Conservation (phyloP, 2,888 invertebrate genomes). For the Pristionchus fissidentatus region DNA sequence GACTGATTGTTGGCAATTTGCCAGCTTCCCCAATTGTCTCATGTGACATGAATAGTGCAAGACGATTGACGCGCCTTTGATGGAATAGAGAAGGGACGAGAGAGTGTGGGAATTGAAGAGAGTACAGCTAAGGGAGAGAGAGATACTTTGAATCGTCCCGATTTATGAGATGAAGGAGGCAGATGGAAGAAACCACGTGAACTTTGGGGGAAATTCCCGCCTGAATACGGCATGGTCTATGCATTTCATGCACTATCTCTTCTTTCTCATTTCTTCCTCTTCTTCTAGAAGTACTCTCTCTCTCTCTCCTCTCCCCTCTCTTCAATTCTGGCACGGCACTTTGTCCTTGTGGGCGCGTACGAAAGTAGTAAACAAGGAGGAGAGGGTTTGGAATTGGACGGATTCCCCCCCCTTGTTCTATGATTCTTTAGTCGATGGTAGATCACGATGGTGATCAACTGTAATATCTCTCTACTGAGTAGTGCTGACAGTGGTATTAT, state of each 20-base stretch:
- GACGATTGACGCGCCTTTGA: neutral
- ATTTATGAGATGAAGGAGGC: conserved; percentile 10
- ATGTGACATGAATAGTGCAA: no score
- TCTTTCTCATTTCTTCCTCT: neutral
- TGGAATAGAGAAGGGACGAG: neutral
- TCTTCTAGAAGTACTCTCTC: no score
- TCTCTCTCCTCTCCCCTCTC: no score
- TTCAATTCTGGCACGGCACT: neutral
- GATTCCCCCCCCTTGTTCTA: no score
- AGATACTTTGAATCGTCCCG: no score
- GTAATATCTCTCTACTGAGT: no score
- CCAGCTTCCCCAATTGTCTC: no score
- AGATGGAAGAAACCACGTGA: neutral
- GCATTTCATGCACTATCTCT: neutral
- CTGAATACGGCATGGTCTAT: neutral
- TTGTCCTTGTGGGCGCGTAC: neutral
- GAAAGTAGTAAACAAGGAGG: neutral
- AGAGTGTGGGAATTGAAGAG: neutral
- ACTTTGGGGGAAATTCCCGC: neutral
- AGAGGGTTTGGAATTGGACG: neutral
- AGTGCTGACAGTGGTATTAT: neutral
- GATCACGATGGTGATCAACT: neutral
- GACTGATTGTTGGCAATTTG: neutral
- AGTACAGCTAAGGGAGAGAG: neutral
- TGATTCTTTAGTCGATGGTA: no score